A percentile compares a stretch with the other conserved stretches of the same genome.
These are phyloP conservation scores for Triplophysa rosa DNA, from an alignment of 2,113 vertebrate genomes.

Conservation along the genomic window DNA sequence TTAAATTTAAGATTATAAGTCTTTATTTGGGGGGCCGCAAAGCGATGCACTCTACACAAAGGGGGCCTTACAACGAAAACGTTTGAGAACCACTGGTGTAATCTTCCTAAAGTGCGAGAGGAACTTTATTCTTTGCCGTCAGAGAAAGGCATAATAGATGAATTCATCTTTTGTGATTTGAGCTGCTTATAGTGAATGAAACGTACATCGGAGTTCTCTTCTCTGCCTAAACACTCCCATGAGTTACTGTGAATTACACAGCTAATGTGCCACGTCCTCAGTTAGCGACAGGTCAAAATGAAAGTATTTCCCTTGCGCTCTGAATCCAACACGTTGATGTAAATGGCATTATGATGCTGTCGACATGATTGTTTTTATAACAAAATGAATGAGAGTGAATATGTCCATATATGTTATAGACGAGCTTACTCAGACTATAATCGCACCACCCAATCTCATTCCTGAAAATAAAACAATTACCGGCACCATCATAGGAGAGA, in stretches of 20 bases:
- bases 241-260: conserved; percentile 5
- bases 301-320: not conserved
- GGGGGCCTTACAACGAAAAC: no score
- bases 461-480: conserved; percentile 53
- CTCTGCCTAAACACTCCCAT: not conserved
- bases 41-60: no score
- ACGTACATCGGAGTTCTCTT: not conserved
- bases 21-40: no score
- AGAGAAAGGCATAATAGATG: conserved; percentile 22
- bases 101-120: not conserved
- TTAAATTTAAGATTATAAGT: no score
- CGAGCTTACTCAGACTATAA: conserved; percentile 20
- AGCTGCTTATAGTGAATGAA: not conserved
- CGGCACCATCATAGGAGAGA: not conserved
- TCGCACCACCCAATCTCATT: conserved; percentile 29
- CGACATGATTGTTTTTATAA: conserved; percentile 29
- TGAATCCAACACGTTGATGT: conserved; percentile 2
- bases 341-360: conserved; percentile 30
- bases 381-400: not conserved
- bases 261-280: not conserved
- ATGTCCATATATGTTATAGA: not conserved
- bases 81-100: no score
- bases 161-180: conserved; percentile 17
- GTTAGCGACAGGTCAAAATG: not conserved
- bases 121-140: not conserved